Evolutionary conservation across 2,797 vertebrate species (phyloP).

Genomic region (Peromyscus nudipes): DNA sequence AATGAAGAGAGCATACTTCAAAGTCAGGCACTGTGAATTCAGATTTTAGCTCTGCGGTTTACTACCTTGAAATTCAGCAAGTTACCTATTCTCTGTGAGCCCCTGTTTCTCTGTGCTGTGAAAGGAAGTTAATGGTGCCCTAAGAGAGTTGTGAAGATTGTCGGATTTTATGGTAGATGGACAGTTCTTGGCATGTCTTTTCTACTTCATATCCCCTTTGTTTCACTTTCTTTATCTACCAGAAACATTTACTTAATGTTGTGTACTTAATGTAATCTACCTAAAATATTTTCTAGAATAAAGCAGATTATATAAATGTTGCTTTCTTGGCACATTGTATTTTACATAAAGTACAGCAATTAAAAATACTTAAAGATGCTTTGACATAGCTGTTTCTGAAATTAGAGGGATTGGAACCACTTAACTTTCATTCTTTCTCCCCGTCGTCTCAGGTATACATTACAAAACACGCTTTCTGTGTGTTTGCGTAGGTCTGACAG

Average conservation of each 20-base stretch:
- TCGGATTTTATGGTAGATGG: not conserved
- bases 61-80: not conserved
- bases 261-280: not conserved
- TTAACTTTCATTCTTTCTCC: conserved; percentile 58
- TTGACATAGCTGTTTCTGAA: conserved; percentile 48
- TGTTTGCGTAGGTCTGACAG: conserved; percentile 53
- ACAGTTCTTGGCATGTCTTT: conserved; percentile 18
- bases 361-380: conserved; percentile 41
- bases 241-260: conserved; percentile 11
- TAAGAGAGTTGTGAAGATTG: not conserved
- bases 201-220: not conserved
- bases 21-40: not conserved
- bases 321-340: conserved; percentile 19
- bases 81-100: not conserved
- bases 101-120: not conserved
- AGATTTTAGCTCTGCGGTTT: not conserved
- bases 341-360: conserved; percentile 38
- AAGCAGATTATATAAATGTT: not conserved
- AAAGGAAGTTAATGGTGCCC: not conserved
- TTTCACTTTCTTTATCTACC: conserved; percentile 48
- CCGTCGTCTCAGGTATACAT: not conserved
- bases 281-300: conserved; percentile 48
- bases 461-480: conserved; percentile 59
- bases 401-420: conserved; percentile 1
- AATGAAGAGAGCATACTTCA: not conserved